Percentiles rank a stretch among this genome's conserved stretches.
Conservation (phyloP, 2,888 invertebrate species). For the Orthonevra nobilis region DNA sequence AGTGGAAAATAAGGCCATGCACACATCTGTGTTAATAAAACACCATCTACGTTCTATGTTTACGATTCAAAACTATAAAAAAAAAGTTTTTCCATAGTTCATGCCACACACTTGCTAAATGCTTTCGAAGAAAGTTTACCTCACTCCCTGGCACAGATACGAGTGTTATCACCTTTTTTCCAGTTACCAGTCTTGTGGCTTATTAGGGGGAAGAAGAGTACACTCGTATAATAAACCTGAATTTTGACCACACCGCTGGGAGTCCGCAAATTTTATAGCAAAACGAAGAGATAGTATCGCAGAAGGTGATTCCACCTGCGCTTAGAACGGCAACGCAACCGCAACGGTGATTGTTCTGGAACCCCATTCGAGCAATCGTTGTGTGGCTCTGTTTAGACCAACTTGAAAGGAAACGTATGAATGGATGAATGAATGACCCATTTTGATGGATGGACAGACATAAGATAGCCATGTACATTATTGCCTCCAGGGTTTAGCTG, state of each 20-base stretch:
- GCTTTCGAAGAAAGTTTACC: slow-evolving; percentile 36
- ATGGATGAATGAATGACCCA: slow-evolving; percentile 14
- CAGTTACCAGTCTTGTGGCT: background rate
- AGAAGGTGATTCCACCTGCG: too few relatives aligned
- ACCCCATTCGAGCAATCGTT: too few relatives aligned
- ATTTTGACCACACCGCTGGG: too few relatives aligned
- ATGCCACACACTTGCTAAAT: slow-evolving; percentile 35
- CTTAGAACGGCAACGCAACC: too few relatives aligned
- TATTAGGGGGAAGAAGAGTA: background rate
- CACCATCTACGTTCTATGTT: slow-evolving; percentile 18
- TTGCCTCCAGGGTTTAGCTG: slow-evolving; percentile 28
- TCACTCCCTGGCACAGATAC: slow-evolving; percentile 18
- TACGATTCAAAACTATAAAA: background rate
- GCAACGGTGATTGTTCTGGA: too few relatives aligned
- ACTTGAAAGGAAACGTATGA: slow-evolving; percentile 25
- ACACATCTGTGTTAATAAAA: slow-evolving; percentile 19
- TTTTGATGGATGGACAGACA: slow-evolving; percentile 3
- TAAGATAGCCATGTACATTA: slow-evolving; percentile 22
- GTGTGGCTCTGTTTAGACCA: background rate
- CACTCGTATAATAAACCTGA: slow-evolving; percentile 25
- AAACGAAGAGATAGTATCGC: too few relatives aligned
- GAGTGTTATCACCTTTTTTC: background rate
- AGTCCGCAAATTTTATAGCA: too few relatives aligned
- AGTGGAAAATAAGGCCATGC: slow-evolving; percentile 1
- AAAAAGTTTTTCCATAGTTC: slow-evolving; percentile 45